phyloP scores from a whole-genome alignment of 2,113 vertebrate species.

The Bufo bufo region DNA sequence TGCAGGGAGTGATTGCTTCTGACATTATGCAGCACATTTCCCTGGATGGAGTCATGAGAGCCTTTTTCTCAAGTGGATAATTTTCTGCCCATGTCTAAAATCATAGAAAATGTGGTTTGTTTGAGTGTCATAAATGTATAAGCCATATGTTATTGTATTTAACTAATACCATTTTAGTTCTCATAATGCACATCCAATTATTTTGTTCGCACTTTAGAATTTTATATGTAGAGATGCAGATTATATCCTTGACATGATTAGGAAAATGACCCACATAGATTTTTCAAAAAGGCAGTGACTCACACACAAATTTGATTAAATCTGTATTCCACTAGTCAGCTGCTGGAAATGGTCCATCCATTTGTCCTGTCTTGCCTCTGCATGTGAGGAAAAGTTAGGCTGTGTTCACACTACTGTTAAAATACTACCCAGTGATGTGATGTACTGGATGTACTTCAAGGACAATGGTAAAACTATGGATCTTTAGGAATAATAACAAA shows the following conservation, averaged over 20 bases:
- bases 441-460: not conserved
- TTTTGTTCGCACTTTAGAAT: constrained; percentile 35
- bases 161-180: constrained; percentile 46
- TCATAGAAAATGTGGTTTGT: constrained; percentile 33
- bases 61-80: constrained; percentile 42
- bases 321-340: constrained; percentile 38
- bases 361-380: not conserved
- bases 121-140: not conserved
- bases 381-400: constrained; percentile 14
- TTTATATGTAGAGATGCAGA: constrained; percentile 33
- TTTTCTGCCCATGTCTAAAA: constrained; percentile 35
- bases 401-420: not conserved
- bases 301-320: constrained; percentile 1
- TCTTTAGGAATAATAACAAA: not conserved
- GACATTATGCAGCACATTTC: constrained; percentile 30
- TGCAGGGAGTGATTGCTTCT: constrained; percentile 31
- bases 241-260: constrained; percentile 20
- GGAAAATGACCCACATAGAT: not conserved
- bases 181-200: constrained; percentile 46
- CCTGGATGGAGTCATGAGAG: constrained; percentile 19
- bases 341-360: constrained; percentile 7
- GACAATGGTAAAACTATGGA: not conserved
- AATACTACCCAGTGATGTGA: not conserved
- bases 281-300: constrained; percentile 42
- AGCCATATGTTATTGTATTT: constrained; percentile 50